A percentile compares a stretch with the other conserved stretches of the same genome.
Evolutionary conservation across 2,797 vertebrate genomes (phyloP).

Genomic region (Sebastolobus alascanus): DNA sequence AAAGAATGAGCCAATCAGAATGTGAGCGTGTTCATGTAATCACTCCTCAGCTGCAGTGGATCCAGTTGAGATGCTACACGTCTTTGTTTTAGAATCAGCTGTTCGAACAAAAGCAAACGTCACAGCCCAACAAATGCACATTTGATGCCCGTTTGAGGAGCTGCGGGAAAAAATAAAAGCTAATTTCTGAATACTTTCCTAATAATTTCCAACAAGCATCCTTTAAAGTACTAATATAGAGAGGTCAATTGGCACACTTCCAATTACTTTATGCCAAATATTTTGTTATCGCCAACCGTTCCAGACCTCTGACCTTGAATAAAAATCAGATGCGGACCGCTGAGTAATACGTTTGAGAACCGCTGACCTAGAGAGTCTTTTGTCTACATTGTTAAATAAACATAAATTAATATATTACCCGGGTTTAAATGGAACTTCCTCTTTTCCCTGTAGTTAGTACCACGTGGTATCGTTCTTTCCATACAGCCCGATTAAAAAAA

Average conservation of each 20-base stretch:
- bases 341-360: no score
- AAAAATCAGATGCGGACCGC: no score
- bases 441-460: background rate
- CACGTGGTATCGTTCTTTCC: background rate
- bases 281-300: no score
- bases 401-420: background rate
- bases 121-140: background rate
- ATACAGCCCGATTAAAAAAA: background rate
- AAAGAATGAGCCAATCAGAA: constrained; percentile 64
- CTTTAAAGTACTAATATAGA: no score
- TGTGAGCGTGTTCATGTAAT: constrained; percentile 29
- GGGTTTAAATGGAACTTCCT: background rate
- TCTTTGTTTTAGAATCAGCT: constrained; percentile 31
- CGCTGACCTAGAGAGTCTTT: no score
- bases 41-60: constrained; percentile 34
- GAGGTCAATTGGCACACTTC: no score
- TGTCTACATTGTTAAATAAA: background rate
- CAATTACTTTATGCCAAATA: no score
- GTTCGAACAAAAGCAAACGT: constrained; percentile 21
- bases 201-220: no score
- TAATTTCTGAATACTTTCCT: no score
- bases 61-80: background rate
- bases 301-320: no score
- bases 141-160: no score
- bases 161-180: no score